phyloP scores from a whole-genome alignment of 1,140 invertebrate species.

The Uloborus diversus region DNA sequence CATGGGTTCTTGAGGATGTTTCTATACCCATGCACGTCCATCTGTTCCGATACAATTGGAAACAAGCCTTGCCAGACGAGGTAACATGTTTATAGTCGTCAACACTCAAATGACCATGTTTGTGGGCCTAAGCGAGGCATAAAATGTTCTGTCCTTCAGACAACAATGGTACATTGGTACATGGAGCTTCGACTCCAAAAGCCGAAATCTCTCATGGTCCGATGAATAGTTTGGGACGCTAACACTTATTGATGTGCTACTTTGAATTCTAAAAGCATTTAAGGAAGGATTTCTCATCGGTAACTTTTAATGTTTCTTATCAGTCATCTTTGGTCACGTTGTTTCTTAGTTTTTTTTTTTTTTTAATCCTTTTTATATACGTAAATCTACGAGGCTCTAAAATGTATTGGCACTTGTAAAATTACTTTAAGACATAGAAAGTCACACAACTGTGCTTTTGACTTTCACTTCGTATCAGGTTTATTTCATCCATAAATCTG shows the following conservation, averaged over 20 bases:
- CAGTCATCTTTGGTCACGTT: neutral
- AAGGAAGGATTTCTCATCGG: neutral
- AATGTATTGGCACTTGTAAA: too few relatives aligned
- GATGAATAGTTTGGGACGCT: neutral
- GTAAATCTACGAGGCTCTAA: too few relatives aligned
- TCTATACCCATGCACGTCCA: neutral
- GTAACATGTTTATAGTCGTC: neutral
- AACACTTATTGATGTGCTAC: neutral
- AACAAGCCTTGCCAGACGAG: neutral
- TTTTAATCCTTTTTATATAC: too few relatives aligned
- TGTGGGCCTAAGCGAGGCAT: neutral
- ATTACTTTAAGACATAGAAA: too few relatives aligned
- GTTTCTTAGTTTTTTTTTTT: too few relatives aligned
- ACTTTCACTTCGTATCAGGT: too few relatives aligned
- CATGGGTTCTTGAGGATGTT: neutral
- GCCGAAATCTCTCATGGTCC: neutral
- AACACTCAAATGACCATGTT: neutral
- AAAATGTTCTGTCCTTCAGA: neutral
- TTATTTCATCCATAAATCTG: too few relatives aligned
- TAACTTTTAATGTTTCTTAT: neutral
- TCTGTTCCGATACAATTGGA: neutral
- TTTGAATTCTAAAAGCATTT: neutral
- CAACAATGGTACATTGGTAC: neutral
- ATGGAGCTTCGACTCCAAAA: neutral
- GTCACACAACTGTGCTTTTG: too few relatives aligned